A percentile compares a stretch with the other conserved stretches of the same genome.
Conservation (phyloP, 1,140 invertebrate species). For the Forficula auricularia region DNA sequence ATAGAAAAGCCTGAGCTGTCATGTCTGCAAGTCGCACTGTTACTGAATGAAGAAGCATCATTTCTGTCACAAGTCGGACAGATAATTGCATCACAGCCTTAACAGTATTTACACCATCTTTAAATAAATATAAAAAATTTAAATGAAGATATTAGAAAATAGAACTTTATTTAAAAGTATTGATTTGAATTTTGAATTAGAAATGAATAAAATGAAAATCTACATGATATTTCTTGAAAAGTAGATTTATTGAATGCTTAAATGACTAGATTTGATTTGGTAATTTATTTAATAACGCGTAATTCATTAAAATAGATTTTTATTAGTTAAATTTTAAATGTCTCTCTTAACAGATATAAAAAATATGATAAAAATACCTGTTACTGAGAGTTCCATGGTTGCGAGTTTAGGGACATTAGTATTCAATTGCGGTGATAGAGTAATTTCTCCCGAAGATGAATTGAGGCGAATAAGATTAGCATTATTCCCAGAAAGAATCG, state of each 20-base stretch:
- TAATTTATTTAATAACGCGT: background rate
- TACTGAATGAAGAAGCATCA: slow-evolving; percentile 88
- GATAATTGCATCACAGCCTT: slow-evolving; percentile 76
- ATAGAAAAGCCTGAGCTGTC: slow-evolving; percentile 83
- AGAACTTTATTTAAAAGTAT: background rate
- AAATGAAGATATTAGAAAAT: background rate
- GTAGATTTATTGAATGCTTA: no score
- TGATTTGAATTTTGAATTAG: background rate
- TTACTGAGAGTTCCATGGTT: slow-evolving; percentile 84
- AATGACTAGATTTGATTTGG: background rate
- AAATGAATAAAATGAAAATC: background rate
- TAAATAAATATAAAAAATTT: slow-evolving; percentile 15
- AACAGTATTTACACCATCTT: slow-evolving; percentile 79
- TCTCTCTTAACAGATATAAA: background rate
- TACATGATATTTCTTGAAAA: no score
- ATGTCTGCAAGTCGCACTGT: slow-evolving; percentile 85
- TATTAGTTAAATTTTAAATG: background rate
- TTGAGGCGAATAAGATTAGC: slow-evolving; percentile 76
- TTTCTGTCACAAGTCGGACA: slow-evolving; percentile 78
- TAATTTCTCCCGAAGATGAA: slow-evolving; percentile 64
- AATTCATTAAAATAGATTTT: background rate
- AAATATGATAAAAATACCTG: slow-evolving; percentile 34
- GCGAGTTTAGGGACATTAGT: slow-evolving; percentile 90
- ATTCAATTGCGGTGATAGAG: slow-evolving; percentile 77
- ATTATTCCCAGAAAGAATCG: slow-evolving; percentile 79